These are phyloP conservation scores for Galleria mellonella DNA, from an alignment of 1,140 invertebrate genomes.

Conservation along the genomic window DNA sequence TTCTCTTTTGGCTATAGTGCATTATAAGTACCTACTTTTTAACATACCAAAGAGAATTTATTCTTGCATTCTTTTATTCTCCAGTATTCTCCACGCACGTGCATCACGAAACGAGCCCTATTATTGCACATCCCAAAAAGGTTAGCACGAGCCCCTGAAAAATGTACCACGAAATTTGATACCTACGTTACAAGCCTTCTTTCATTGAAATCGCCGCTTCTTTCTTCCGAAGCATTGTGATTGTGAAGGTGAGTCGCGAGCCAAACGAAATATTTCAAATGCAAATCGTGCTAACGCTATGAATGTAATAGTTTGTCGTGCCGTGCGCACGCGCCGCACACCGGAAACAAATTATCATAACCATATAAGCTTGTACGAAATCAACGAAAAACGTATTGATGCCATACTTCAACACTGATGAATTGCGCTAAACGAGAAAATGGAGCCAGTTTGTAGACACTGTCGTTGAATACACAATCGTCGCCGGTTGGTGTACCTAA, in stretches of 20 bases:
- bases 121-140: conserved; percentile 44
- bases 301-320: conserved; percentile 70
- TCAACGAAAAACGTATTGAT: conserved; percentile 64
- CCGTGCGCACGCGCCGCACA: conserved; percentile 59
- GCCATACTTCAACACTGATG: conserved; percentile 45
- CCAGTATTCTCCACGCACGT: conserved; percentile 54
- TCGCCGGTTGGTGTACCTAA: conserved; percentile 9
- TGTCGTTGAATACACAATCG: conserved; percentile 21
- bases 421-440: conserved; percentile 62
- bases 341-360: conserved; percentile 73
- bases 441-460: conserved; percentile 28
- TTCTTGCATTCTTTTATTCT: conserved; percentile 19
- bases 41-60: too few species aligned
- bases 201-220: conserved; percentile 32
- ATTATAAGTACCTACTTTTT: too few species aligned
- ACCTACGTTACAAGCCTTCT: conserved; percentile 31
- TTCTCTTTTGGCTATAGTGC: too few species aligned
- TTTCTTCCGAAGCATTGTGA: conserved; percentile 55
- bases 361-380: conserved; percentile 65
- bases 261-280: conserved; percentile 69
- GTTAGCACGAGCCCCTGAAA: conserved; percentile 60
- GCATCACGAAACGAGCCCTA: conserved; percentile 47
- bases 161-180: conserved; percentile 70
- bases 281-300: conserved; percentile 70
- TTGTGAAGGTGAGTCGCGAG: conserved; percentile 57